phyloP scores from a whole-genome alignment of 2,113 vertebrate species.

The Hemibagrus wyckioides region DNA sequence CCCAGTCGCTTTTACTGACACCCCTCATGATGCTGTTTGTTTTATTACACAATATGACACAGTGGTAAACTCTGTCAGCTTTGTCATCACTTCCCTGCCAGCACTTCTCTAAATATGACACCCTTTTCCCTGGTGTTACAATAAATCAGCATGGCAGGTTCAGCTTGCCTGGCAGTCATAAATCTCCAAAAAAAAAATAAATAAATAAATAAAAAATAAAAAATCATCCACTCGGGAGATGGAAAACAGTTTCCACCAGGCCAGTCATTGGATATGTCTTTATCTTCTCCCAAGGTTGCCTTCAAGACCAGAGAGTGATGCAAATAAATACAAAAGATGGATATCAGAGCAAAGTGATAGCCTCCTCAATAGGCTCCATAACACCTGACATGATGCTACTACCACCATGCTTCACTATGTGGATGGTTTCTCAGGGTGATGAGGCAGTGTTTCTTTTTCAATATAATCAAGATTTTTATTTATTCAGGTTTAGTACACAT shows the following conservation, averaged over 20 bases:
- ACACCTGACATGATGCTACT: background rate
- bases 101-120: constrained; percentile 31
- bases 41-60: constrained; percentile 29
- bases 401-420: background rate
- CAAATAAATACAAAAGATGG: background rate
- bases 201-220: background rate
- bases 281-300: background rate
- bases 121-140: constrained; percentile 4
- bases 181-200: background rate
- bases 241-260: background rate
- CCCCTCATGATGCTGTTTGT: constrained; percentile 32
- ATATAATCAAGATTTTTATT: too few species aligned
- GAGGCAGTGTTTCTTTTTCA: background rate
- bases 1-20: constrained; percentile 21
- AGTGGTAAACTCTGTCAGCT: constrained; percentile 34
- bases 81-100: constrained; percentile 28
- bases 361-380: background rate
- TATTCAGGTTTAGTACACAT: too few species aligned
- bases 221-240: background rate
- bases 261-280: background rate
- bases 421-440: background rate
- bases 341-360: background rate
- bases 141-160: constrained; percentile 27
- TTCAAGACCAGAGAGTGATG: background rate
- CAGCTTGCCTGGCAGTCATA: constrained; percentile 1